Base-by-base conservation (phyloP, 2,797 vertebrate genomes). In the Kryptolebias ocellatus region DNA sequence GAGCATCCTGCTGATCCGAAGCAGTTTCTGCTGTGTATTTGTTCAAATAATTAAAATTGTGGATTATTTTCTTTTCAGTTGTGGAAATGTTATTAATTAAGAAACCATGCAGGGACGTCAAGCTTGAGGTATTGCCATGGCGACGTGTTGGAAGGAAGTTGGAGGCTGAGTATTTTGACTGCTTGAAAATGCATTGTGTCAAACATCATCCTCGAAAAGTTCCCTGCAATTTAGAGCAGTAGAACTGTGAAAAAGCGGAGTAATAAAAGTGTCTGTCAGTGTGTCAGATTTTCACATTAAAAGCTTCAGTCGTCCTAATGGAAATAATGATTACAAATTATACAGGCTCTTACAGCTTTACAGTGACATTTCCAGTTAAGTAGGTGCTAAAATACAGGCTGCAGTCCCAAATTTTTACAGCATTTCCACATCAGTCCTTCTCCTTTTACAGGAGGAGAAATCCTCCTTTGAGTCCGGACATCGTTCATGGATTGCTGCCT, bases 61-160 rank as follows among this genome's bases (percentile, higher is more conserved):
- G 20, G 20, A 24, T 24, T 24, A 24, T 24, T 24, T 24, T 24
- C 20, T 24, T 24, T 24, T 24, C 20, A 24, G 20, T 24, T 24
- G 20, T 24, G 20, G 20, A 24, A 24, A 24, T 24, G 20, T 24
- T 24, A 24, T 24, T 24, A 24, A 24, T 24, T 17, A 53, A 56
- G 64, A 51, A 68, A 51, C 64, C 24, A 45, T 2, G 10, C 24
- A 53, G 56, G 53, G 46, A 55, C 39, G 55, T 49, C 4, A 12
- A 31, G 54, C 54, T 73, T 65, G 3, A 10, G n/a, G 16, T 42
- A 58, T 74, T 17, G 27, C 71, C 70, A 84, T 78, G 70, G 68
- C 70, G 77, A 81, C 72, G 9, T 3, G 6, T 50, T 53, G 34
- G 24, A 57, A 68, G 76, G 55, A 37, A 78, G 61, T 24, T 14